These are phyloP conservation scores for Eclectus roratus DNA, from an alignment of 2,113 vertebrate genomes.

Conservation along the genomic window DNA sequence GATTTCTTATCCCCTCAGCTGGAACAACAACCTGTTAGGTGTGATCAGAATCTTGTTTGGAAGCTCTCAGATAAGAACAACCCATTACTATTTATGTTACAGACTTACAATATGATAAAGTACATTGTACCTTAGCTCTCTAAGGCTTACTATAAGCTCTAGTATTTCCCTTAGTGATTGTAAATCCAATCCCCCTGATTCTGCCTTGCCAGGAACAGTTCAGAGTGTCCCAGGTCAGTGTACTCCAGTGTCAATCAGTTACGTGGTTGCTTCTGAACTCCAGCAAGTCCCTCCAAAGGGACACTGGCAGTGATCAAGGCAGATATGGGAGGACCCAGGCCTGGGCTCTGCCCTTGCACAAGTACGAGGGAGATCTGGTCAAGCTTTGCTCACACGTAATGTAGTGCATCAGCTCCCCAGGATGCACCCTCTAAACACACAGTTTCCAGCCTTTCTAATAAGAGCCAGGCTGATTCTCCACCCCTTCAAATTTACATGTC, in stretches of 20 bases:
- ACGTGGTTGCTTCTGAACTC: neutral
- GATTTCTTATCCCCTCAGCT: neutral
- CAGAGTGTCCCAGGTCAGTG: neutral
- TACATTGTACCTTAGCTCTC: neutral
- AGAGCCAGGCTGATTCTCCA: neutral
- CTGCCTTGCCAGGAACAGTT: neutral
- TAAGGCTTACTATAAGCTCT: neutral
- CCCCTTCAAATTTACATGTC: neutral
- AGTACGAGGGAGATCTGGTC: neutral
- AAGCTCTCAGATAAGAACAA: neutral
- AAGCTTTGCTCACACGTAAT: neutral
- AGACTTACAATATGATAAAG: neutral
- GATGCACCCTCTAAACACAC: neutral
- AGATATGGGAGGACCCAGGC: neutral
- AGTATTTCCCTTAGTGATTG: neutral
- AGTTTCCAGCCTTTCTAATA: neutral
- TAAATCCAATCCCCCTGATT: neutral
- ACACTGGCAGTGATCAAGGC: accelerated
- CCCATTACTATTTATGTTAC: neutral
- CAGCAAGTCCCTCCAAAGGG: neutral
- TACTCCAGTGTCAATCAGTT: neutral
- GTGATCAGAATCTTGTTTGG: neutral
- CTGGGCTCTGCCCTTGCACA: neutral
- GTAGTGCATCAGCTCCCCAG: neutral
- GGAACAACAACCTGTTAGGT: neutral